Evolutionary conservation across 2,113 vertebrate species (phyloP).

Genomic region (Anoplopoma fimbria): DNA sequence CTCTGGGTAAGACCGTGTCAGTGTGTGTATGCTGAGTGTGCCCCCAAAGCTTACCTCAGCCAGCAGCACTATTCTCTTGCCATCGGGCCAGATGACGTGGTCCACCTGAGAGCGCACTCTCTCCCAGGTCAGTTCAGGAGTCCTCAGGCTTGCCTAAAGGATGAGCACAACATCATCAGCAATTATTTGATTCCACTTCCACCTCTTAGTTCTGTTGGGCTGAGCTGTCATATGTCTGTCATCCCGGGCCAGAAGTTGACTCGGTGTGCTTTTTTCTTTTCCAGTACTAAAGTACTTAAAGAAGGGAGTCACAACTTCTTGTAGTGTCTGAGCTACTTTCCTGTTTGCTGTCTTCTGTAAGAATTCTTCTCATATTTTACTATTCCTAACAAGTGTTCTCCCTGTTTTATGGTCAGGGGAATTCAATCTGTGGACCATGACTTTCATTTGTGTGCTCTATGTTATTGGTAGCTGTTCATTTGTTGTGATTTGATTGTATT

Average conservation of each 20-base stretch:
- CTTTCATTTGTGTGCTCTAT: neutral
- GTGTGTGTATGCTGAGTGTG: neutral
- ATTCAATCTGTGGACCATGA: neutral
- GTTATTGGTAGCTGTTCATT: neutral
- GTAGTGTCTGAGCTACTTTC: neutral
- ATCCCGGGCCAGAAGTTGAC: neutral
- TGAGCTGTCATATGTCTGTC: neutral
- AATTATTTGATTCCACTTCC: neutral
- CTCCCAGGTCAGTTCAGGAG: conserved; percentile 98
- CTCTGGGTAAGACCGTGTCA: neutral
- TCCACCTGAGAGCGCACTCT: conserved; percentile 98
- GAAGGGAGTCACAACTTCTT: conserved; percentile 25
- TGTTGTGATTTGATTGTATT: neutral
- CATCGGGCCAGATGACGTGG: conserved; percentile 98
- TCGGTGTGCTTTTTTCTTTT: neutral
- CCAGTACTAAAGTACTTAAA: conserved; percentile 4
- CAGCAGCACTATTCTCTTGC: conserved; percentile 96
- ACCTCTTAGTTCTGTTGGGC: neutral
- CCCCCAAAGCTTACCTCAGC: conserved; percentile 89
- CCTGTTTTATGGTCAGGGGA: neutral
- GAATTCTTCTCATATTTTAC: neutral
- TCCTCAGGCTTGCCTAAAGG: conserved; percentile 93
- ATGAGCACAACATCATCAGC: neutral
- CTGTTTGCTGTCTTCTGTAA: neutral
- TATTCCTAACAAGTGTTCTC: neutral